Percentiles rank a stretch among this genome's conserved stretches.
phyloP scores from a whole-genome alignment of 2,797 vertebrate species.

The Otus scops region DNA sequence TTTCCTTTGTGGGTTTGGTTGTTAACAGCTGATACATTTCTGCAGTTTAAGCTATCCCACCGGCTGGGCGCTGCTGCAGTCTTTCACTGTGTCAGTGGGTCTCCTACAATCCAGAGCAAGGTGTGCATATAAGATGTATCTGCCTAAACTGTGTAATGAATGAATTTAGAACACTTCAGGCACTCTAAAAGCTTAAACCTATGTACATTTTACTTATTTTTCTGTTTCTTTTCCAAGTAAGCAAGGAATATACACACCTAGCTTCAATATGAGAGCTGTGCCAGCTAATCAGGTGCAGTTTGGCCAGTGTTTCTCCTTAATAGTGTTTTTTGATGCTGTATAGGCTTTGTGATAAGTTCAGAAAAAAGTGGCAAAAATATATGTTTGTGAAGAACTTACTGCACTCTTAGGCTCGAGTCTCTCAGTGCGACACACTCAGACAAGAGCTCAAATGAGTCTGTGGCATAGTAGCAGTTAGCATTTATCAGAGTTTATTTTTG shows the following conservation, averaged over 20 bases:
- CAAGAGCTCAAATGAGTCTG: not conserved
- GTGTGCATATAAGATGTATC: fast-evolving
- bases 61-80: too few relatives aligned
- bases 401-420: not conserved
- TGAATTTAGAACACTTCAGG: not conserved
- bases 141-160: not conserved
- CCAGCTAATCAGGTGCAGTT: not conserved
- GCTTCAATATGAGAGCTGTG: not conserved
- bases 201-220: not conserved
- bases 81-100: not conserved
- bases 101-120: not conserved
- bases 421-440: not conserved
- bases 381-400: not conserved
- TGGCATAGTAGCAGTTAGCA: not conserved
- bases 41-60: not conserved
- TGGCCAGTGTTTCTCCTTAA: not conserved
- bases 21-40: not conserved
- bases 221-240: not conserved
- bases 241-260: not conserved
- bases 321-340: not conserved
- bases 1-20: not conserved
- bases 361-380: not conserved
- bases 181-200: not conserved
- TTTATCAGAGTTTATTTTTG: not conserved
- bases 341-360: not conserved